Conservation (phyloP, 2,797 vertebrate species). For the Clarias laeviceps region DNA sequence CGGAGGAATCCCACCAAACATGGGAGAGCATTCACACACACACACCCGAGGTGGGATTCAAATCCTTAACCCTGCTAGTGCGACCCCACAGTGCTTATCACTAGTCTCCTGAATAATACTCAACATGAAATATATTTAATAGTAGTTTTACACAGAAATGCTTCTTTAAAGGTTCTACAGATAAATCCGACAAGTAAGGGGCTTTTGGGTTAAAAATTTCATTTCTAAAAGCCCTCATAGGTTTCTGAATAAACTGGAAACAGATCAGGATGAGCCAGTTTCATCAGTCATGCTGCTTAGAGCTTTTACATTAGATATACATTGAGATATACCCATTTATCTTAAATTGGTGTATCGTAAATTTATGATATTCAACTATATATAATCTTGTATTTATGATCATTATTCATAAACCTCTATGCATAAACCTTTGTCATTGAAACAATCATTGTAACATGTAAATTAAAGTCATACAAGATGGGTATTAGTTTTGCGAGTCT, state of each 20-base stretch:
- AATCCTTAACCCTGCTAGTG: too few relatives aligned
- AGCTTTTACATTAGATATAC: neutral
- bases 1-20: too few relatives aligned
- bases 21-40: too few relatives aligned
- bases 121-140: neutral
- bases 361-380: neutral
- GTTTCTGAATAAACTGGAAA: neutral
- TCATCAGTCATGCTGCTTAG: neutral
- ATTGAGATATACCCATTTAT: neutral
- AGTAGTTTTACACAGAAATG: neutral
- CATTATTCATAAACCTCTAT: neutral
- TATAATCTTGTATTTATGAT: too few relatives aligned
- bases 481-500: neutral
- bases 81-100: too few relatives aligned
- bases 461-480: constrained; percentile 7
- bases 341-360: neutral
- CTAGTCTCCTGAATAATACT: neutral
- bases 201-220: neutral
- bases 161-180: neutral
- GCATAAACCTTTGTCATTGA: neutral
- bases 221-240: neutral
- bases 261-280: neutral
- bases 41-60: too few relatives aligned
- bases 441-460: neutral
- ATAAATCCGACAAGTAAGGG: constrained; percentile 26